Evolutionary conservation across 1,140 invertebrate genomes (phyloP).

Genomic region (Arion vulgaris): DNA sequence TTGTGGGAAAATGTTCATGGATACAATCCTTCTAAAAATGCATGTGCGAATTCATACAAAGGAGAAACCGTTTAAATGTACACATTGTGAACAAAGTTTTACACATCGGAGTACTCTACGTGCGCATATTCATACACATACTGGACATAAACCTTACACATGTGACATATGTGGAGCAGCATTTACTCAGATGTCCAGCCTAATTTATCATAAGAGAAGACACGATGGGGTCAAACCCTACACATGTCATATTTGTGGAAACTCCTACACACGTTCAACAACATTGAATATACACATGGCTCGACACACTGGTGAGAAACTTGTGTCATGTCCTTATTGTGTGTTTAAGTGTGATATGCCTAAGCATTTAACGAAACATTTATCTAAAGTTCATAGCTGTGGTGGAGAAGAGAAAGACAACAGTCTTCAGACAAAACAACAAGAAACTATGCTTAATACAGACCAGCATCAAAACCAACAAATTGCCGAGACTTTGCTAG

Average conservation of each 20-base stretch:
- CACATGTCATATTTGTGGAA: constrained; percentile 35
- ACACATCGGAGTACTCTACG: constrained; percentile 88
- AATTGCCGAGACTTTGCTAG: background rate
- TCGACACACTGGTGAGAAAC: constrained; percentile 29
- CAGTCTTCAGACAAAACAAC: background rate
- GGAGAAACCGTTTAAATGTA: constrained; percentile 94
- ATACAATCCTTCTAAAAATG: constrained; percentile 80
- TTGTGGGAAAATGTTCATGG: constrained; percentile 37
- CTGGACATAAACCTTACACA: constrained; percentile 28
- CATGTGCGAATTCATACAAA: constrained; percentile 94
- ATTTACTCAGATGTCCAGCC: constrained; percentile 15
- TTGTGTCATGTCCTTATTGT: constrained; percentile 3
- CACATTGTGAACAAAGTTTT: constrained; percentile 90
- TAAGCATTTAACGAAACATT: constrained; percentile 12
- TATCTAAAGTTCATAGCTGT: background rate
- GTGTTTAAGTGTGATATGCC: constrained; percentile 16
- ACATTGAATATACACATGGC: constrained; percentile 35
- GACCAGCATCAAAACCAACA: background rate
- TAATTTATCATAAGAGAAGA: constrained; percentile 16
- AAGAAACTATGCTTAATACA: background rate
- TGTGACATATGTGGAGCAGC: constrained; percentile 31
- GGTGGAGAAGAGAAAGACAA: background rate
- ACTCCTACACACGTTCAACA: constrained; percentile 27
- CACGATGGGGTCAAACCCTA: constrained; percentile 37
- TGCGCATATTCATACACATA: constrained; percentile 75